phyloP scores from a whole-genome alignment of 2,797 vertebrate species.

The Triplophysa bombifrons region DNA sequence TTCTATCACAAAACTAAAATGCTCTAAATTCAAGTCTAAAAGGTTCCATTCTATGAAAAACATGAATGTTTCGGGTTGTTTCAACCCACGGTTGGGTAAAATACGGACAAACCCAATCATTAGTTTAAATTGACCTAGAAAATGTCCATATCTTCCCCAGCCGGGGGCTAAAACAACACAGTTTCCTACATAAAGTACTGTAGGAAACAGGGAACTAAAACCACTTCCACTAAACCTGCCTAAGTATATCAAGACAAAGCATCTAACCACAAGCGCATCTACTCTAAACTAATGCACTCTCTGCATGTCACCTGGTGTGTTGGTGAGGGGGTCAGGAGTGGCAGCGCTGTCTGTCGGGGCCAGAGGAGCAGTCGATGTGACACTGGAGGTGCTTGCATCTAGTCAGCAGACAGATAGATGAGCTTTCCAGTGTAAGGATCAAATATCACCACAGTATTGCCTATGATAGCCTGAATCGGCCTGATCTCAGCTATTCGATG shows the following conservation, averaged over 20 bases:
- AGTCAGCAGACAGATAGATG: slow-evolving; percentile 55
- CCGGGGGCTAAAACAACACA: background rate
- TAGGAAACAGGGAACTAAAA: slow-evolving; percentile 2
- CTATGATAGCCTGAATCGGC: slow-evolving; percentile 47
- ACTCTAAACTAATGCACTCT: slow-evolving; percentile 43
- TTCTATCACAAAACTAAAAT: slow-evolving; percentile 16
- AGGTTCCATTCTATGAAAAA: slow-evolving; percentile 34
- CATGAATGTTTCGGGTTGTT: background rate
- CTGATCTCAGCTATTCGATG: slow-evolving; percentile 56
- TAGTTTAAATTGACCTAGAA: no score
- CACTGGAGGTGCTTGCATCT: slow-evolving; percentile 45
- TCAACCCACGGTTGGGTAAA: no score
- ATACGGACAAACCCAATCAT: no score
- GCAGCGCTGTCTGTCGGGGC: slow-evolving; percentile 38
- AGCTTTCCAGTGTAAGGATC: slow-evolving; percentile 53
- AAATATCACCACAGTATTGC: slow-evolving; percentile 52
- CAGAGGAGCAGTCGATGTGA: slow-evolving; percentile 44
- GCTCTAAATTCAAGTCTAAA: slow-evolving; percentile 16
- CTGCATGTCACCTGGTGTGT: slow-evolving; percentile 50
- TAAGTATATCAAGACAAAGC: slow-evolving; percentile 43
- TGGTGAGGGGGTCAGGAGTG: slow-evolving; percentile 43
- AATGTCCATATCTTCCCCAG: no score
- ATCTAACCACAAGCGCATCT: slow-evolving; percentile 18
- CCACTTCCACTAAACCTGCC: slow-evolving; percentile 28
- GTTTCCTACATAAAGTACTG: background rate